Base-by-base conservation (phyloP, 2,888 invertebrate species). In the Molorchus minor region DNA sequence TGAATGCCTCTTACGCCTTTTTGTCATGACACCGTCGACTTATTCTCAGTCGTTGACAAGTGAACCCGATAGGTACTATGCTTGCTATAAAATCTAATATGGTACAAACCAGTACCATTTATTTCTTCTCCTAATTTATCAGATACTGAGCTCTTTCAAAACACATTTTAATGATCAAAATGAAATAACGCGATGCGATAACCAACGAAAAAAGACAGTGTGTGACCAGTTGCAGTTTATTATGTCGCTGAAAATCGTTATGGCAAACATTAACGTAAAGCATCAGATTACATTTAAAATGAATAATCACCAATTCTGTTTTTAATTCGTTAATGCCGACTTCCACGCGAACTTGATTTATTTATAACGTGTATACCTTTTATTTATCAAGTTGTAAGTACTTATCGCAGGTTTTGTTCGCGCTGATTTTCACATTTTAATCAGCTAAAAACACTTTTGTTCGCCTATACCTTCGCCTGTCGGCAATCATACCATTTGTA, bases 341-440 rank as follows among this genome's bases (percentile, higher is more conserved):
- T 33, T 3, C 33, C 60, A 56, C 60, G 60, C 52, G 20, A 52
- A 46, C 35, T 36, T 60, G 52, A 60, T 60, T 46, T 56, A 60
- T 56, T 60, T 55, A 56, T 60, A 46, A 55, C 60, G 60, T 60
- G 60, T n/a, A 46, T 35, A 52, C 56, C 12, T 29, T 55, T 52
- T 60, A 56, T 60, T 56, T 41, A 60, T 60, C 60, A 60, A 38
- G 16, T 13, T 21, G 40, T 33, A 33, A 33, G 33, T 33, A 33
- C 33, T 33, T 33, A 33, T 33, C 33, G 12, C 33, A 12, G 3
- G 12, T 33, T 3, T n/a, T 33, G 33, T 33, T 33, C 5, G 7
- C 3, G 33, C 33, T 33, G 33, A 3, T 33, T 33, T 25, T 33
- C 12, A 33, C n/a, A 33, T 33, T 33, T 33, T 33, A 33, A 33